These are phyloP conservation scores for Synaphobranchus kaupii DNA, from an alignment of 2,797 vertebrate species.

Conservation along the genomic window DNA sequence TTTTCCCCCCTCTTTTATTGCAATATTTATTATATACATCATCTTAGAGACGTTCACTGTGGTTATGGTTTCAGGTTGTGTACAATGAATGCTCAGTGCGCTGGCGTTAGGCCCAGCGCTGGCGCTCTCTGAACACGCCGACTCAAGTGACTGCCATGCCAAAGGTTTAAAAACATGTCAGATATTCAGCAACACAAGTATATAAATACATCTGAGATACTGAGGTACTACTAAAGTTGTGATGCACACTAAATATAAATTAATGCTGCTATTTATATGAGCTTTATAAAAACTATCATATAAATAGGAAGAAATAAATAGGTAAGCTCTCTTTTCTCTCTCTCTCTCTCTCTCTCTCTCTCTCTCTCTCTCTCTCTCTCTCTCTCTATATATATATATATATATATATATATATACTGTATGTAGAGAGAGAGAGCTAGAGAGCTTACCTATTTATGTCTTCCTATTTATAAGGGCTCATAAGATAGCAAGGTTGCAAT, in stretches of 20 bases:
- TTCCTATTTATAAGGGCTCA: not conserved
- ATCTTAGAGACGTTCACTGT: not conserved
- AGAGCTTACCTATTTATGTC: not conserved
- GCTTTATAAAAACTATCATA: not conserved
- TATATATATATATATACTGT: too few species aligned
- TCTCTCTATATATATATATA: too few species aligned
- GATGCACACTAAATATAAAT: conserved; percentile 6
- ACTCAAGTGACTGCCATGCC: not conserved
- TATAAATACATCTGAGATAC: conserved; percentile 26
- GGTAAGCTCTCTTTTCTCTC: too few species aligned
- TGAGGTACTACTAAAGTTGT: not conserved
- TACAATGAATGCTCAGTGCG: not conserved
- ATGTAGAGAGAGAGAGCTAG: too few species aligned
- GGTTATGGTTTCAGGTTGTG: not conserved
- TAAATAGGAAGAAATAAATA: not conserved
- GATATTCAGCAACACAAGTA: conserved; percentile 19
- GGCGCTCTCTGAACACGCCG: not conserved
- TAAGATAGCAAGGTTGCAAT: too few species aligned
- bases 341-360: too few species aligned
- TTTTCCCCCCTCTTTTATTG: conserved; percentile 1
- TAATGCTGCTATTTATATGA: conserved; percentile 10
- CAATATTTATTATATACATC: not conserved
- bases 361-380: too few species aligned
- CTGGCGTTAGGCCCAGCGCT: conserved; percentile 1
- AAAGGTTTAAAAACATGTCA: conserved; percentile 24